A percentile compares a stretch with the other conserved stretches of the same genome.
phyloP scores from a whole-genome alignment of 2,113 vertebrate species.

The Spheniscus mendiculus region DNA sequence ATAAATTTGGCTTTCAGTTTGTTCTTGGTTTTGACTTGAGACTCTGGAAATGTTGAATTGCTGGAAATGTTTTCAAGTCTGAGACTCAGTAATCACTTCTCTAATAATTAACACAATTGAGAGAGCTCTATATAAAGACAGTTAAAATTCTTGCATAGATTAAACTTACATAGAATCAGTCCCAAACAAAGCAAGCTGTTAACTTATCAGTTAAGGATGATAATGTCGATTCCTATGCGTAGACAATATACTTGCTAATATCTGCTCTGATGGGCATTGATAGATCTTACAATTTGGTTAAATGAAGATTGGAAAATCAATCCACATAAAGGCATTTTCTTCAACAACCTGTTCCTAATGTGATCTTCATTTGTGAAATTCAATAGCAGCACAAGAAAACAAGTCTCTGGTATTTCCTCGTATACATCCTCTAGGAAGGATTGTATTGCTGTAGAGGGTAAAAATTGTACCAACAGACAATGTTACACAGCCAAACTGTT shows the following conservation, averaged over 20 bases:
- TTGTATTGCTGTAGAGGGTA: neutral
- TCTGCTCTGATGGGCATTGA: neutral
- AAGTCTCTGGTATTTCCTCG: neutral
- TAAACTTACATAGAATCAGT: neutral
- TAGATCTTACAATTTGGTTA: neutral
- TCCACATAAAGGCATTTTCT: neutral
- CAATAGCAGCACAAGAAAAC: neutral
- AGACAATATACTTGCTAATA: neutral
- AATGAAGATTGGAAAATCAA: neutral
- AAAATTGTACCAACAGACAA: constrained; percentile 22
- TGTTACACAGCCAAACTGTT: neutral
- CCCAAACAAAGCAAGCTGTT: neutral
- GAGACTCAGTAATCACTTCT: neutral
- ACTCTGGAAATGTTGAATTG: constrained; percentile 10
- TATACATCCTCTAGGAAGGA: neutral
- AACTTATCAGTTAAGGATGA: neutral
- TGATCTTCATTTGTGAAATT: neutral
- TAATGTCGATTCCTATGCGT: neutral
- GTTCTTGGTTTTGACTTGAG: constrained; percentile 18
- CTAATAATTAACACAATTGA: neutral
- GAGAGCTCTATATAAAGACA: neutral
- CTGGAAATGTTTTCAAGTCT: constrained; percentile 39
- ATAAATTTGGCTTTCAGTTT: constrained; percentile 40
- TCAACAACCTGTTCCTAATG: neutral
- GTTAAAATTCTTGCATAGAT: neutral